Evolutionary conservation across 1,140 invertebrate genomes (phyloP), one percentile per base, ranked within the genome.

Genomic region (Dinoponera quadriceps): DNA sequence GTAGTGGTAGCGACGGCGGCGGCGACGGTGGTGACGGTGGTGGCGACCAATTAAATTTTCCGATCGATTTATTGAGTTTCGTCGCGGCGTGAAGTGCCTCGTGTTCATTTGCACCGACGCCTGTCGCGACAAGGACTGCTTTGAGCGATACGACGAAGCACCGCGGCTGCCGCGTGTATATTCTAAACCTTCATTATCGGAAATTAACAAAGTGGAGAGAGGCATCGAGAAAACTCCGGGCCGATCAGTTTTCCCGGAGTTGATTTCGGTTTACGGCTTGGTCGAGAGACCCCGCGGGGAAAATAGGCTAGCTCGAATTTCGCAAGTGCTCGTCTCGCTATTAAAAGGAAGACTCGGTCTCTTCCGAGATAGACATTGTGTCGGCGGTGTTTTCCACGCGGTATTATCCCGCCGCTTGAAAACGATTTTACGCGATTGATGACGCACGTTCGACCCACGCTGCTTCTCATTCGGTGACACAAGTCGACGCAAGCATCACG

Each of bases 61-160:
- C 65, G 51, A 80, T 80, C 65, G 65, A 25, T 80, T 71, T 78
- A 78, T 78, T 33, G 75, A 77, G 51, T 78, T 69, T 69, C 51
- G 22, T 48, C 65, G 33, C 48, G 48, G n/a, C 60, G 9, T 44
- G 16, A 44, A 57, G 33, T 57, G 75, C 63, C 27, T 27, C 22
- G 38, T 44, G 38, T 44, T 44, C 38, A 44, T 44, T 44, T 44
- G 38, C 38, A 44, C 38, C 25, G 18, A n/a, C 25, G 18, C 73
- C 51, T 59, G 33, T 57, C 51, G 18, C 49, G 54, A 78, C 44
- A 57, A 51, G 33, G 62, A 69, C 33, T 22, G 63, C 49, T 69
- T 22, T 20, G 44, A 77, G 48, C 51, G 51, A 68, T 33, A 38
- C 33, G 2, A 55, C 5, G 11, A 9, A 44, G 38, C 25, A 38